These are phyloP conservation scores for Potamarius usumacintae DNA, from an alignment of 2,113 vertebrate species.

Conservation along the genomic window DNA sequence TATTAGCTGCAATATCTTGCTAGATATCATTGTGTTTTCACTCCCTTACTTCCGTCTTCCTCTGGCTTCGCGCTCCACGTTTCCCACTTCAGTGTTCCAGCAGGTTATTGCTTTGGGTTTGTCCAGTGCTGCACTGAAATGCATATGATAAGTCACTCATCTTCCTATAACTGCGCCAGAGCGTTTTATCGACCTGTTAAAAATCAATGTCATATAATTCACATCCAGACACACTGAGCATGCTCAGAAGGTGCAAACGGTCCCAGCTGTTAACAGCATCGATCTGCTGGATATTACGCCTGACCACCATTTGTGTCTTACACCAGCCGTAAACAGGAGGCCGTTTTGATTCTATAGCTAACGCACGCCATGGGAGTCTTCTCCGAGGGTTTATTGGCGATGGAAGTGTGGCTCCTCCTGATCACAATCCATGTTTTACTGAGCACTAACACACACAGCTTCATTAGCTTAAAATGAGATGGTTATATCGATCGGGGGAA, in stretches of 20 bases:
- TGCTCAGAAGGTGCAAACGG: slow-evolving; percentile 50
- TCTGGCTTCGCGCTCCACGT: not conserved
- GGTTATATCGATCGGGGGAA: not conserved
- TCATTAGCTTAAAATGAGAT: not conserved
- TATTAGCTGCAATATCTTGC: not conserved
- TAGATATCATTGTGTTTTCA: not conserved
- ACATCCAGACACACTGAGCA: not conserved
- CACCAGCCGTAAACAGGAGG: slow-evolving; percentile 61
- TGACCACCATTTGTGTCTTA: slow-evolving; percentile 56
- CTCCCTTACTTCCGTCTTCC: not conserved
- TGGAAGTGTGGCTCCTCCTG: slow-evolving; percentile 15
- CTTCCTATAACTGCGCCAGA: slow-evolving; percentile 57
- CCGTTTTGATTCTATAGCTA: slow-evolving; percentile 57
- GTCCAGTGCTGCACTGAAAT: slow-evolving; percentile 56
- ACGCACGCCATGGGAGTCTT: slow-evolving; percentile 52
- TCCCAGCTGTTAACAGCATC: slow-evolving; percentile 57
- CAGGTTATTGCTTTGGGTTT: not conserved
- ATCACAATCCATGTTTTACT: slow-evolving; percentile 53
- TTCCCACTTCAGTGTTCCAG: not conserved
- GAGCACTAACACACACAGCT: slow-evolving; percentile 7
- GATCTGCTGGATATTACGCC: slow-evolving; percentile 62
- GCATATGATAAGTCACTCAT: slow-evolving; percentile 52
- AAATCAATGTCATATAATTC: slow-evolving; percentile 52
- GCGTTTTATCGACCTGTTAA: slow-evolving; percentile 58
- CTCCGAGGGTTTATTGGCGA: slow-evolving; percentile 67